A percentile compares a stretch with the other conserved stretches of the same genome.
These are phyloP conservation scores for Lycaena phlaeas DNA, from an alignment of 2,888 invertebrate species.

Conservation along the genomic window DNA sequence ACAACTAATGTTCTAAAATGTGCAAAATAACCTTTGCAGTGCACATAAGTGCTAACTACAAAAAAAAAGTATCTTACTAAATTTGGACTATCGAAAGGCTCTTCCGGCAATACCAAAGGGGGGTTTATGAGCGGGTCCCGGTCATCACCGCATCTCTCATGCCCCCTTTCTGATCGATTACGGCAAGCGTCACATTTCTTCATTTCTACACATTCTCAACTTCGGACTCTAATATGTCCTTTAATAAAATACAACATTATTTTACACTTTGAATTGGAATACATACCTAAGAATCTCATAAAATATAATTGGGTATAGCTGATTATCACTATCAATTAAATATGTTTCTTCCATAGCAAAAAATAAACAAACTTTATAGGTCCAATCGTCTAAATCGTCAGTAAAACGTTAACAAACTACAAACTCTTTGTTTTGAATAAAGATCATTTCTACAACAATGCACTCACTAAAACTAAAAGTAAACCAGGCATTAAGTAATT, in stretches of 20 bases:
- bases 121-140: conserved; percentile 52
- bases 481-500: conserved; percentile 44
- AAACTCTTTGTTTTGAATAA: conserved; percentile 15
- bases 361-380: neutral
- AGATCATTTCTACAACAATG: conserved; percentile 15
- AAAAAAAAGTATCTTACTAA: conserved; percentile 45
- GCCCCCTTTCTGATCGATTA: conserved; percentile 48
- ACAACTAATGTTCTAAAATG: too few relatives aligned
- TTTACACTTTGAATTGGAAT: too few relatives aligned
- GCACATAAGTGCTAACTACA: conserved; percentile 35
- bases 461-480: conserved; percentile 24
- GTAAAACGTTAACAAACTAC: neutral
- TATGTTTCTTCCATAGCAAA: conserved; percentile 38
- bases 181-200: conserved; percentile 58
- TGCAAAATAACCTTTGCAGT: conserved; percentile 20
- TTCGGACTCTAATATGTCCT: conserved; percentile 53
- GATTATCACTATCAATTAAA: conserved; percentile 45
- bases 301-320: conserved; percentile 42
- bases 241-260: conserved; percentile 22
- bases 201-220: conserved; percentile 66
- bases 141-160: conserved; percentile 34
- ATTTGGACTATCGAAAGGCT: conserved; percentile 45
- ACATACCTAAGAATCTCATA: too few relatives aligned
- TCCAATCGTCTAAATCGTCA: too few relatives aligned
- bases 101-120: conserved; percentile 47